Percentiles rank a stretch among this genome's conserved stretches.
phyloP scores from a whole-genome alignment of 2,888 invertebrate species.

The Ormia ochracea region DNA sequence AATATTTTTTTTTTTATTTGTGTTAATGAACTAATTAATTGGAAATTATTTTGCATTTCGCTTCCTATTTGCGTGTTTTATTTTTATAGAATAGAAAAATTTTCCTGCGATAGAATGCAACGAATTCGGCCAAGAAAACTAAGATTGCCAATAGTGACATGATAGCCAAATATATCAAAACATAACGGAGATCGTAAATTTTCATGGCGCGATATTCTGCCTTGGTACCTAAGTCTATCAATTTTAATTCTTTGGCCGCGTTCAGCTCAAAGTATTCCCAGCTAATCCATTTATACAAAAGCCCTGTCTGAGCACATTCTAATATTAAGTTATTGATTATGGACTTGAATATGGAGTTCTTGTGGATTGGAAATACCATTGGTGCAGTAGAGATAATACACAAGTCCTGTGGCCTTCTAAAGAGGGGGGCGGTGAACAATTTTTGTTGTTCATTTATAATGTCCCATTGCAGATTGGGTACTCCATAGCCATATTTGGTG shows the following conservation, averaged over 20 bases:
- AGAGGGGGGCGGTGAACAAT: constrained; percentile 68
- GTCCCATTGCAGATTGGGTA: constrained; percentile 67
- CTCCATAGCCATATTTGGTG: constrained; percentile 67
- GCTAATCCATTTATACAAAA: constrained; percentile 65
- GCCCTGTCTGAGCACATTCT: constrained; percentile 65
- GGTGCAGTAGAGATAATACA: constrained; percentile 70
- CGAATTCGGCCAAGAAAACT: constrained; percentile 65
- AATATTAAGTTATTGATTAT: constrained; percentile 66
- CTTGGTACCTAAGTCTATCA: constrained; percentile 65
- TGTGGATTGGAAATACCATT: constrained; percentile 69
- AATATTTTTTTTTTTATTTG: too few relatives aligned
- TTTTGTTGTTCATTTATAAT: constrained; percentile 70
- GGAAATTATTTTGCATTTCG: too few relatives aligned
- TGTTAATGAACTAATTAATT: too few relatives aligned
- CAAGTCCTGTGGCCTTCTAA: constrained; percentile 67
- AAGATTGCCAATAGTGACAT: constrained; percentile 62
- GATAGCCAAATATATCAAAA: constrained; percentile 68
- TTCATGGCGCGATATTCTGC: constrained; percentile 67
- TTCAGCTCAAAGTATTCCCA: constrained; percentile 68
- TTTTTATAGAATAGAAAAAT: background rate
- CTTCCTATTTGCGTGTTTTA: too few relatives aligned
- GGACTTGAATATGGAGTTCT: constrained; percentile 69
- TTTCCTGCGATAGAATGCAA: constrained; percentile 20
- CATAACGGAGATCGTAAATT: constrained; percentile 67
- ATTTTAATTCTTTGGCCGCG: constrained; percentile 64